Base-by-base conservation (phyloP, 2,888 invertebrate species). In the Atherix ibis region DNA sequence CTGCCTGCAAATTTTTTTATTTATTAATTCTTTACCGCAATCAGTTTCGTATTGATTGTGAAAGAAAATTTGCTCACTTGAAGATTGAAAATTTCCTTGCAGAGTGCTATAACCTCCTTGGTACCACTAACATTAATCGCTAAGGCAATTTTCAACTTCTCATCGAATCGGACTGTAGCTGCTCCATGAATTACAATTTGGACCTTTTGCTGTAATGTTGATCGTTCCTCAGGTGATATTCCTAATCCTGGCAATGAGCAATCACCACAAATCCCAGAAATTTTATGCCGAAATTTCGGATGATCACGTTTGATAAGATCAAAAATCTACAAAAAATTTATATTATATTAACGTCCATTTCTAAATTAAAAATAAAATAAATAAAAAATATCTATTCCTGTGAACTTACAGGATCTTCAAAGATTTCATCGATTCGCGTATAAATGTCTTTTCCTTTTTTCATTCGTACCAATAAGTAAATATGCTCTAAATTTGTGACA, bases 111-210 rank as follows among this genome's bases (percentile, higher is more conserved):
- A 43, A 81, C 63, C 41, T 73, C 66, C 38, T 70, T 65, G 1
- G 76, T 73, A 28, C 73, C 77, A 10, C 67, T 56, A 2, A 81
- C 69, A 56, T 82, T 82, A 56, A 79, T 73, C 43, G 68, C 67
- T 33, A 76, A 62, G 0, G 82, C 76, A 9, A 67, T 53, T 54
- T 70, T 69, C 12, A 83, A 58, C 17, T 70, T 70, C 50, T 82
- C 82, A 51, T 77, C 73, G 48, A 83, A 83, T 12, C 58, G 50
- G 4, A 94, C 84, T 0, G 92, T 92, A 2, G 94, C 95, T 0
- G 94, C 94, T 6, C 81, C 80, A 52, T 95, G 89, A 57, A 95
- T 79, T 6, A 76, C 67, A 36, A 77, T 59, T 46, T 75, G 65
- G 32, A 56, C 52, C 32, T 54, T 47, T 13, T 53, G 45, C 18